A percentile compares a stretch with the other conserved stretches of the same genome.
These are phyloP conservation scores for Drosophila kepulauana DNA, from an alignment of 1,140 invertebrate species.

Conservation along the genomic window DNA sequence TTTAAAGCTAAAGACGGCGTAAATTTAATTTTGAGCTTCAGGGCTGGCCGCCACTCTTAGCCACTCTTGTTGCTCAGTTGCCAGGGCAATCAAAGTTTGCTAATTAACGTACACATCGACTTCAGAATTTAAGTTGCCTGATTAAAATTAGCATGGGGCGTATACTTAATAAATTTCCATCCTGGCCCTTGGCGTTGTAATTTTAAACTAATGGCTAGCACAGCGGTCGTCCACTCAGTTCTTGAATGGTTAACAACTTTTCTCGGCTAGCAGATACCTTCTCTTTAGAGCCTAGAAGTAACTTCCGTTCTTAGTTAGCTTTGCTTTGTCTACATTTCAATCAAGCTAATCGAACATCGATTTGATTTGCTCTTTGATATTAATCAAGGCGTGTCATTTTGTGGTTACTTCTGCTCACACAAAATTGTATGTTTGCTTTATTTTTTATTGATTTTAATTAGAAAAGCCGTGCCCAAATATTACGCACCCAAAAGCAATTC, in stretches of 20 bases:
- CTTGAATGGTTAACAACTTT: neutral
- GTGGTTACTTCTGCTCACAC: neutral
- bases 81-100: constrained; percentile 62
- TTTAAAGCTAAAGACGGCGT: constrained; percentile 24
- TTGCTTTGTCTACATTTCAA: neutral
- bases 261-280: neutral
- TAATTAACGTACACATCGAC: constrained; percentile 53
- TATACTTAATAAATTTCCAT: constrained; percentile 44
- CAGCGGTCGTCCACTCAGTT: neutral
- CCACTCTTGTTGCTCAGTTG: constrained; percentile 29
- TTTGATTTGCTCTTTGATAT: constrained; percentile 1
- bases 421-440: neutral
- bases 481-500: neutral
- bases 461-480: neutral
- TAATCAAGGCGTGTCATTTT: neutral
- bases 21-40: constrained; percentile 42
- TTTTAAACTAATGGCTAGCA: constrained; percentile 11
- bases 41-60: neutral
- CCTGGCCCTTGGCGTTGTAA: neutral
- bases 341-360: constrained; percentile 1
- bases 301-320: neutral
- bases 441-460: constrained; percentile 11
- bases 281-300: neutral
- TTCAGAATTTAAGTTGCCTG: constrained; percentile 23
- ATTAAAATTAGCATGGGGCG: constrained; percentile 48